Evolutionary conservation across 1,140 invertebrate species (phyloP), one percentile per base, ranked within the genome.

Genomic region (Platorchestia sp.): DNA sequence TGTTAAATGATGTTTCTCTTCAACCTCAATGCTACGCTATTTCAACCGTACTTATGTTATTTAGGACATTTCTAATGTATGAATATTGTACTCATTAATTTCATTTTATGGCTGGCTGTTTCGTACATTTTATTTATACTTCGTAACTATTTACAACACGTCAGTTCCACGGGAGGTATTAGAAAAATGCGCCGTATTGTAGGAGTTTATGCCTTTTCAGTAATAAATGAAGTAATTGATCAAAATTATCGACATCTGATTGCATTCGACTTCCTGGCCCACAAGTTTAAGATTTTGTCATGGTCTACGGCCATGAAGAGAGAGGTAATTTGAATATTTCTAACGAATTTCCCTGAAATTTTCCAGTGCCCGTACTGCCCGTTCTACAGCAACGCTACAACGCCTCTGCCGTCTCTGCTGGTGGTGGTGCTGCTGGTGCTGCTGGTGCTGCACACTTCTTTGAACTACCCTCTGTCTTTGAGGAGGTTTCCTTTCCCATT

Each of bases 351-450:
- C 87, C 41, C 41, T 7, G 1, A n/a, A 7, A 89, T 90, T 89
- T 43, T 40, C 44, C 95, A 95, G 95, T 95, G 95, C 86, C 95
- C 95, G 0, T 95, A 95, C 86, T 95, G 95, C 86, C 95, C 95
- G 10, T 95, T 95, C 89, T 95, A 95, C 86, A 95, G 95, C 95
- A 86, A 6, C 14, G 75, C 86, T 16, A 36, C 44, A 41, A n/a
- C 40, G 43, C 44, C 44, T 7, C 47, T 45, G 7, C 86, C 95
- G 10, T 5, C 86, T 10, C 45, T 91, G 5, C 41, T n/a, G 42
- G 10, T 95, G n/a, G 3, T 53, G 53, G 0, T 95, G 53, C 95
- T 47, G n/a, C 95, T 42, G 19, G 43, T 53, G n/a, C 44, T 93
- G 42, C 14, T 93, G 14, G 14, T 75, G 59, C 27, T 75, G 59